Percentiles rank a stretch among this genome's conserved stretches.
Evolutionary conservation across 2,888 invertebrate species (phyloP).

Genomic region (Drosophila cyrtoloma): DNA sequence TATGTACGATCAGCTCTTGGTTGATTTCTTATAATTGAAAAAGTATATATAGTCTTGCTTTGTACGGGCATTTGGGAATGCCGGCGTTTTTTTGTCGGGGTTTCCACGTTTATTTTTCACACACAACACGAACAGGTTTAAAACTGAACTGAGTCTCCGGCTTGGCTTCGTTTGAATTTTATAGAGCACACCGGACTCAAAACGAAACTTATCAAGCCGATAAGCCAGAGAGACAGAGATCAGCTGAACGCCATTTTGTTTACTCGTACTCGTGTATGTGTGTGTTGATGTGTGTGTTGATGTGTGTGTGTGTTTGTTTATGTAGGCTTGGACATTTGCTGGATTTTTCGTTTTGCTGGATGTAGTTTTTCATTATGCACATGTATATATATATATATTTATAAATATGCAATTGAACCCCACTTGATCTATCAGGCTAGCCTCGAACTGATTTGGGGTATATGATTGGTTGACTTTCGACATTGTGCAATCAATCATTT

Average conservation of each 20-base stretch:
- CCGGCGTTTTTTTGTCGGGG: slow-evolving; percentile 14
- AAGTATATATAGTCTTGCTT: not conserved
- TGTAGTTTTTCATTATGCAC: slow-evolving; percentile 22
- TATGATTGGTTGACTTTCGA: slow-evolving; percentile 27
- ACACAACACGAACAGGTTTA: slow-evolving; percentile 56
- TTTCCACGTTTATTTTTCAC: slow-evolving; percentile 30
- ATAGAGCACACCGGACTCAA: slow-evolving; percentile 51
- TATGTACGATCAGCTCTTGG: slow-evolving; percentile 10
- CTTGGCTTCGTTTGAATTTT: slow-evolving; percentile 47
- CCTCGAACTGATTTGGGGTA: slow-evolving; percentile 18
- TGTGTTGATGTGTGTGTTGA: not conserved
- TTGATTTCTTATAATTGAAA: not conserved
- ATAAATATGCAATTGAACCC: slow-evolving; percentile 17
- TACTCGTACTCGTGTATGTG: slow-evolving; percentile 1
- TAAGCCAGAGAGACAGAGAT: slow-evolving; percentile 58
- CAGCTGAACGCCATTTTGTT: slow-evolving; percentile 62
- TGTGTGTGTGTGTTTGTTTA: slow-evolving; percentile 9
- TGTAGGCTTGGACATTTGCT: slow-evolving; percentile 11
- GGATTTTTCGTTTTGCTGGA: slow-evolving; percentile 32
- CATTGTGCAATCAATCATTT: slow-evolving; percentile 23
- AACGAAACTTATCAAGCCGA: slow-evolving; percentile 27
- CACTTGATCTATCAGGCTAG: slow-evolving; percentile 13
- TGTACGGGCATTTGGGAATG: slow-evolving; percentile 44
- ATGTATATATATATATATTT: not conserved
- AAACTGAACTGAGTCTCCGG: slow-evolving; percentile 62